phyloP scores from a whole-genome alignment of 2,888 invertebrate genomes.

The Griposia aprilina region DNA sequence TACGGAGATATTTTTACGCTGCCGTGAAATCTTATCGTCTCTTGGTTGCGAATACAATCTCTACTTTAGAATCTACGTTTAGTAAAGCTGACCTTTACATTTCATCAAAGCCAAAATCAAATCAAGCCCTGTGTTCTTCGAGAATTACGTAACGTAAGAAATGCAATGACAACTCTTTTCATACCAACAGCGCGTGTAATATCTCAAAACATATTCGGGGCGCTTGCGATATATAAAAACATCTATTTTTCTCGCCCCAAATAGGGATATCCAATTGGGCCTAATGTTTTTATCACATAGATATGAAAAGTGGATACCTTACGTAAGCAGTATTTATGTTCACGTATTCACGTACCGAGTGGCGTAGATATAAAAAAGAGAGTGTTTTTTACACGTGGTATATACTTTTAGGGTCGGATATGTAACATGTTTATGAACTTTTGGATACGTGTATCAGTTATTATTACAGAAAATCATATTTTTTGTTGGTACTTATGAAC shows the following conservation, averaged over 20 bases:
- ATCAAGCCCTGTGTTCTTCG: slow-evolving; percentile 29
- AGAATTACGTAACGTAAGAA: slow-evolving; percentile 40
- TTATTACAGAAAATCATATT: slow-evolving; percentile 56
- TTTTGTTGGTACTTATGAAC: slow-evolving; percentile 32
- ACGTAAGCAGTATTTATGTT: slow-evolving; percentile 64
- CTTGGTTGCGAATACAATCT: slow-evolving; percentile 28
- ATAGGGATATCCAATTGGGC: slow-evolving; percentile 68
- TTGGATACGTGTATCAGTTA: slow-evolving; percentile 52
- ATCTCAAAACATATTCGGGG: slow-evolving; percentile 60
- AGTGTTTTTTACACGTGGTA: slow-evolving; percentile 61
- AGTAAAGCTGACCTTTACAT: slow-evolving; percentile 17
- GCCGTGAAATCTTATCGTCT: slow-evolving; percentile 34
- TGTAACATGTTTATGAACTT: slow-evolving; percentile 61
- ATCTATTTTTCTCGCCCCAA: slow-evolving; percentile 60
- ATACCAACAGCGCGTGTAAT: slow-evolving; percentile 45
- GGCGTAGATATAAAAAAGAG: slow-evolving; percentile 62
- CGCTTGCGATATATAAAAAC: slow-evolving; percentile 57
- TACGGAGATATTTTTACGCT: slow-evolving; percentile 43
- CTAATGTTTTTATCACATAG: slow-evolving; percentile 71
- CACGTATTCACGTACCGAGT: slow-evolving; percentile 58
- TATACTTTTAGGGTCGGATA: slow-evolving; percentile 50
- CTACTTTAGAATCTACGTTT: slow-evolving; percentile 3
- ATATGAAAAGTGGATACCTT: slow-evolving; percentile 67
- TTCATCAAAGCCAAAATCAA: slow-evolving; percentile 35
- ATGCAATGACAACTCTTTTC: slow-evolving; percentile 56